Evolutionary conservation across 2,888 invertebrate species (phyloP).

Genomic region (Caenorhabditis afra): DNA sequence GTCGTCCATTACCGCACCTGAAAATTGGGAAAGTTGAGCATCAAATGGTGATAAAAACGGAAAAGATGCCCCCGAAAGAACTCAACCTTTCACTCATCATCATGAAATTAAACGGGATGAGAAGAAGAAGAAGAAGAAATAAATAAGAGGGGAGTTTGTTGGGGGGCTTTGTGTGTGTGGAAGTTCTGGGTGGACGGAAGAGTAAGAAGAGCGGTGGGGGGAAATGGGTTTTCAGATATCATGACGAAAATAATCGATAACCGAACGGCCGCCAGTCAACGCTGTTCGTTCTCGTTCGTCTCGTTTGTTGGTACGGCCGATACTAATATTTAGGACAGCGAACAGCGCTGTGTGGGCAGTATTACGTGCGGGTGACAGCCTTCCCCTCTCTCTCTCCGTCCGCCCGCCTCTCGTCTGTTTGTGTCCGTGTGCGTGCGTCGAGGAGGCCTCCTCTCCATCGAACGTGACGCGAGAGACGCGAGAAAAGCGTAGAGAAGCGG

Average conservation of each 20-base stretch:
- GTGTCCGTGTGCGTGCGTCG: no score
- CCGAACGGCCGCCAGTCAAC: no score
- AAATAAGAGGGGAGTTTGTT: neutral
- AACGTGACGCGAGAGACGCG: neutral
- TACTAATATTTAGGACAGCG: no score
- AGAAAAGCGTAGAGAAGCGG: neutral
- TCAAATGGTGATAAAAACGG: neutral
- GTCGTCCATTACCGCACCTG: constrained; percentile 43
- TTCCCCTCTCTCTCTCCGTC: no score
- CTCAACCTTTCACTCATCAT: constrained; percentile 35
- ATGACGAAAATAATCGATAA: neutral
- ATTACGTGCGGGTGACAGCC: no score
- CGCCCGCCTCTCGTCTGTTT: no score
- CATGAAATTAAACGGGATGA: neutral
- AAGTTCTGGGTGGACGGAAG: neutral
- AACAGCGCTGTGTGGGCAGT: no score
- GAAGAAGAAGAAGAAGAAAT: neutral
- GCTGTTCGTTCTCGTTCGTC: no score
- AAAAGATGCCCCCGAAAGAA: constrained; percentile 5
- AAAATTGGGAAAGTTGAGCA: neutral
- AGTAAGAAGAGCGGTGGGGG: neutral
- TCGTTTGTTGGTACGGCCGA: no score
- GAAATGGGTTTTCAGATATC: neutral
- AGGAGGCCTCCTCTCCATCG: neutral
- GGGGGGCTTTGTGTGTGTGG: no score